Evolutionary conservation across 2,797 vertebrate species (phyloP).

Genomic region (Peromyscus attwateri): DNA sequence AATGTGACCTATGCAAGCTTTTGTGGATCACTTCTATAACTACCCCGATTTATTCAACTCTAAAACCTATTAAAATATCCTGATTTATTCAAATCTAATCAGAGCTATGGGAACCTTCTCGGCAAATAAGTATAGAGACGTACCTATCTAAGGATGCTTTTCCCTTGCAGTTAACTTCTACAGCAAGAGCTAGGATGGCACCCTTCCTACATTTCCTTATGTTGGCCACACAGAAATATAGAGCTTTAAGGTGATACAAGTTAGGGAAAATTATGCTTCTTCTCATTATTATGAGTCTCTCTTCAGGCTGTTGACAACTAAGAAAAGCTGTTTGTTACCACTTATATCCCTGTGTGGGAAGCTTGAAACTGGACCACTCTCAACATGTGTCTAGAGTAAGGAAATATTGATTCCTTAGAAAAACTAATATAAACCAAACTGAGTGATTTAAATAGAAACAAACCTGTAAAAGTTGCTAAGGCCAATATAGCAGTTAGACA

Average conservation of each 20-base stretch:
- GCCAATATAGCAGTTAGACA: conserved; percentile 27
- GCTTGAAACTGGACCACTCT: conserved; percentile 65
- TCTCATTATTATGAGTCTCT: not conserved
- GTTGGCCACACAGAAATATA: not conserved
- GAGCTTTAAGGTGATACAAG: not conserved
- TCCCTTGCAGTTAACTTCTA: not conserved
- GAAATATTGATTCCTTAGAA: conserved; percentile 69
- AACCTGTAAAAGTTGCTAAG: conserved; percentile 53
- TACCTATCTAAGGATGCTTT: not conserved
- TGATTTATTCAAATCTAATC: not conserved
- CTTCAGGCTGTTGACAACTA: not conserved
- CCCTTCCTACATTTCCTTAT: not conserved
- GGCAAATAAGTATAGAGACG: not conserved
- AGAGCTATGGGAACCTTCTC: not conserved
- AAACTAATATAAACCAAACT: conserved; percentile 66
- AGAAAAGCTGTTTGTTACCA: not conserved
- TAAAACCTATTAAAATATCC: not conserved
- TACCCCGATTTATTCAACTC: not conserved
- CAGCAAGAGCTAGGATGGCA: not conserved
- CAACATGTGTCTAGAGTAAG: conserved; percentile 48
- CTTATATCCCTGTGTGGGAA: conserved; percentile 12
- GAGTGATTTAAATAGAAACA: conserved; percentile 69
- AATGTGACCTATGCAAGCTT: not conserved
- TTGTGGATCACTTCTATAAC: not conserved
- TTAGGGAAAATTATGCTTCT: conserved; percentile 30